Base-by-base conservation (phyloP, 2,797 vertebrate species). In the Lithobates sylvaticus region DNA sequence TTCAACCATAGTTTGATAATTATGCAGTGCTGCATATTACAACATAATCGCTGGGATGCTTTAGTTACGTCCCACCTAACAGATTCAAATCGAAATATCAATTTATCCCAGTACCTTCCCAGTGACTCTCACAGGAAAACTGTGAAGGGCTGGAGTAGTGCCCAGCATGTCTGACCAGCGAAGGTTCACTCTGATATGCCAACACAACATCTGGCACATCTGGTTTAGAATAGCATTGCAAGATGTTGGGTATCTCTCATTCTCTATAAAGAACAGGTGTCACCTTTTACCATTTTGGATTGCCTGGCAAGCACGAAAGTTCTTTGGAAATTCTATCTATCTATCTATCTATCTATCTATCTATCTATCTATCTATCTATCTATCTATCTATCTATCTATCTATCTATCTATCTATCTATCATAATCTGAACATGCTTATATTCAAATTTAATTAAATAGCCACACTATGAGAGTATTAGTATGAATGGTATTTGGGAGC, bases 131-230 rank as follows among this genome's bases (percentile, higher is more conserved):
- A 50, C 32, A 67, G 36, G 61, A 73, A 70, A 27, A 72, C 85
- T 13, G 44, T 39, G 50, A 27, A 15, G 7, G 65, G 83, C 29
- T 84, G 67, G 75, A 78, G 75, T 13, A 15, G 3, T 72, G 75
- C 76, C 76, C 68, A 44, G 65, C 21, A 65, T 3, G 42, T 42
- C 15, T 83, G 71, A 83, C 74, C 58, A 75, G 58, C 50, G 81
- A 83, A 76, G 16, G 61, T 72, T 68, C 58, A 23, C 68, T 71
- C 61, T 39, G 13, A 27, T 32, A 42, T 61, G 47, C 76, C 68
- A 84, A 26, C 47, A 65, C 36, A 76, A 13, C 83, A 84, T 72
- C 76, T 84, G 83, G 67, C 83, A 68, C 65, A 61, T 78, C 47
- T 64, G 42, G 32, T 68, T 73, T 47, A 27, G 9, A 70, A 27